Conservation (phyloP, 1,140 invertebrate species). For the Bombus vancouverensis region DNA sequence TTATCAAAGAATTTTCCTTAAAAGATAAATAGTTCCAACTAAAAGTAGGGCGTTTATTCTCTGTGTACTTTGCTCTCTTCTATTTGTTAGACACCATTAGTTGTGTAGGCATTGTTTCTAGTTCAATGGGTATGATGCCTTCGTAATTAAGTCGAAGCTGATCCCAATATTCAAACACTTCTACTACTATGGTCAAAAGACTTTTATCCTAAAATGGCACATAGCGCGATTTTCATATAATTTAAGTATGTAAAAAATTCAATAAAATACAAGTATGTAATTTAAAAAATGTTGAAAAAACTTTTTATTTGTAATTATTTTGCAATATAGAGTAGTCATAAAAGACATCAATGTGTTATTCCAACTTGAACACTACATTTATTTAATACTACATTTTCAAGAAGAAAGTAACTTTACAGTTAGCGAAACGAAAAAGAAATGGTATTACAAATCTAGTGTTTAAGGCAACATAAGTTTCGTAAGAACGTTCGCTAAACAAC, state of each 20-base stretch:
- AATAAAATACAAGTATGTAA: no score
- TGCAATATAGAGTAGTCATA: no score
- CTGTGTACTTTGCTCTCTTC: no score
- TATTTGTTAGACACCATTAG: not conserved
- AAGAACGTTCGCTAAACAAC: constrained; percentile 22
- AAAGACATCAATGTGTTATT: no score
- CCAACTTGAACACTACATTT: not conserved
- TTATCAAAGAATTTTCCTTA: not conserved
- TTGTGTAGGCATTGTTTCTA: not conserved
- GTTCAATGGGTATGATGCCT: not conserved
- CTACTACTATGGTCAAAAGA: not conserved
- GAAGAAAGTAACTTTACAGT: not conserved
- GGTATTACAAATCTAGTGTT: not conserved
- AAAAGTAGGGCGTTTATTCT: not conserved
- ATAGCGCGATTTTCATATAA: no score
- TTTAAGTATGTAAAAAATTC: no score
- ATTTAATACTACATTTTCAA: not conserved
- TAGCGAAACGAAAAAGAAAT: not conserved
- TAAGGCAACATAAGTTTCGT: constrained; percentile 6
- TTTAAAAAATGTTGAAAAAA: no score
- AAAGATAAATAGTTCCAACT: not conserved
- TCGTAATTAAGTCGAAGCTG: not conserved
- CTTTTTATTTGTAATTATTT: not conserved
- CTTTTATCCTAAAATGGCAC: not conserved
- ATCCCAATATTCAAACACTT: not conserved